Conservation (phyloP, 2,797 vertebrate species). For the Typhlichthys subterraneus region DNA sequence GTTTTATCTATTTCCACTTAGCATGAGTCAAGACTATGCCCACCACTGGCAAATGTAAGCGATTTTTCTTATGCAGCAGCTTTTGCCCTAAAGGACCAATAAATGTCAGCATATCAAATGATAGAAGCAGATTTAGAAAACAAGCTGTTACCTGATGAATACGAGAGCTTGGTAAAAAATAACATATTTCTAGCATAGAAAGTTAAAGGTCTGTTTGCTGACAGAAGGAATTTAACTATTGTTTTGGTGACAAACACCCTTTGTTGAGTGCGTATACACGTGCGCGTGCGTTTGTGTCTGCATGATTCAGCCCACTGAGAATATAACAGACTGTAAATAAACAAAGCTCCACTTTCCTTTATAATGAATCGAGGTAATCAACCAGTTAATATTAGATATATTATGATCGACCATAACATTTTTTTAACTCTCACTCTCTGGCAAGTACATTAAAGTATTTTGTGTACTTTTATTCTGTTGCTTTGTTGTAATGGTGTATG, state of each 20-base stretch:
- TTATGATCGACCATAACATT: too few relatives aligned
- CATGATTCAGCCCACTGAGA: too few relatives aligned
- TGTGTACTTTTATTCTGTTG: too few relatives aligned
- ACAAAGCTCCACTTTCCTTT: too few relatives aligned
- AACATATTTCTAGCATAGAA: slow-evolving; percentile 11
- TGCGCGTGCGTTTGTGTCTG: too few relatives aligned
- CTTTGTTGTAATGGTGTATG: too few relatives aligned
- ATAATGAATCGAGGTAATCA: too few relatives aligned
- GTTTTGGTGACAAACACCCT: slow-evolving; percentile 26
- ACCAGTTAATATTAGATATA: too few relatives aligned
- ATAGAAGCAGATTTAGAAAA: neutral
- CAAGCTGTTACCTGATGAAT: neutral
- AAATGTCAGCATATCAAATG: neutral
- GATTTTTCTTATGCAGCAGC: neutral
- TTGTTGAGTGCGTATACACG: neutral
- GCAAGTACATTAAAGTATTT: too few relatives aligned
- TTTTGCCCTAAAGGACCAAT: neutral
- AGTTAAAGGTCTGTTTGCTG: slow-evolving; percentile 11
- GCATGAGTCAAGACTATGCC: neutral
- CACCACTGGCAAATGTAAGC: neutral
- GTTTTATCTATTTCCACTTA: neutral
- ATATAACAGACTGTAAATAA: too few relatives aligned
- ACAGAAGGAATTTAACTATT: slow-evolving; percentile 17
- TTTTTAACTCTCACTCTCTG: too few relatives aligned
- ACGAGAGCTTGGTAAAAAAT: neutral